phyloP scores from a whole-genome alignment of 1,140 invertebrate genomes.

The Drosophila insularis region DNA sequence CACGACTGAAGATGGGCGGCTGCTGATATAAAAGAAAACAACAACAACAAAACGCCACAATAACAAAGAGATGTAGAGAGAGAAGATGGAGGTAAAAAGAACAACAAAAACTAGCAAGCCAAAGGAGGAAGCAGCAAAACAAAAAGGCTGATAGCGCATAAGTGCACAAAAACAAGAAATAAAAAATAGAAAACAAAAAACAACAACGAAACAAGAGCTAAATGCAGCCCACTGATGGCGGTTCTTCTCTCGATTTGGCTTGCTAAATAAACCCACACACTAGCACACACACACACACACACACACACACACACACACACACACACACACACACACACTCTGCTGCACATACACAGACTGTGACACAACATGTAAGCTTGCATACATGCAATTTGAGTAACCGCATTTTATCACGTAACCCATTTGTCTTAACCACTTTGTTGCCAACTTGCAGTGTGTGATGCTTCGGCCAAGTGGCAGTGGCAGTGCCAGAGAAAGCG shows the following conservation, averaged over 20 bases:
- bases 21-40: conserved; percentile 49
- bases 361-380: conserved; percentile 69
- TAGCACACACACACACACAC: no score
- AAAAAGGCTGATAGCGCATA: conserved; percentile 77
- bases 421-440: conserved; percentile 82
- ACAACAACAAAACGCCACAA: conserved; percentile 6
- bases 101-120: conserved; percentile 57
- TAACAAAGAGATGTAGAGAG: neutral
- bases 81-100: conserved; percentile 23
- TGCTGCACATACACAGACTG: conserved; percentile 30
- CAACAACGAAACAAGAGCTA: conserved; percentile 50
- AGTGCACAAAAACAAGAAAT: conserved; percentile 59
- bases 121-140: conserved; percentile 41
- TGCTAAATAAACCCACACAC: conserved; percentile 73
- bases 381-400: conserved; percentile 82
- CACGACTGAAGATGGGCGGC: conserved; percentile 60
- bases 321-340: conserved; percentile 17
- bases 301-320: conserved; percentile 49
- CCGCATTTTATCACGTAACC: conserved; percentile 82
- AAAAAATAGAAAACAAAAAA: conserved; percentile 20
- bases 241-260: conserved; percentile 50
- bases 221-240: conserved; percentile 62
- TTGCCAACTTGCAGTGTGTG: conserved; percentile 79
- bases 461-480: conserved; percentile 75
- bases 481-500: conserved; percentile 28